A percentile compares a stretch with the other conserved stretches of the same genome.
Evolutionary conservation across 2,888 invertebrate species (phyloP).

Genomic region (Agrotis ipsilon): DNA sequence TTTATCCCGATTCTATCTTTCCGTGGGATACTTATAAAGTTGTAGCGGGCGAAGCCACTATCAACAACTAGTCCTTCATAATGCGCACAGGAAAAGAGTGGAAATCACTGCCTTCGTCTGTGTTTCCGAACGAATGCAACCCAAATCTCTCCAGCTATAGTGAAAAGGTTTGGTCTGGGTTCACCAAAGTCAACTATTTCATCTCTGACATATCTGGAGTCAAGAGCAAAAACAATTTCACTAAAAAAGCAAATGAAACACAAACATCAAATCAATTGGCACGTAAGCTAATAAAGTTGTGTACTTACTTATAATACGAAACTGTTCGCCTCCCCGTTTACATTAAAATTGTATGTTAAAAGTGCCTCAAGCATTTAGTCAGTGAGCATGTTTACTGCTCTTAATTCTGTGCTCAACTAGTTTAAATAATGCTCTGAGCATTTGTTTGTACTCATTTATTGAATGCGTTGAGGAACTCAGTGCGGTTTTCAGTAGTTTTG

Average conservation of each 20-base stretch:
- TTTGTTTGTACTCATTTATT: slow-evolving; percentile 56
- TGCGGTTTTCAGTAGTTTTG: slow-evolving; percentile 13
- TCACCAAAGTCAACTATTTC: no score
- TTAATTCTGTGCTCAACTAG: slow-evolving; percentile 60
- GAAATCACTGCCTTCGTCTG: no score
- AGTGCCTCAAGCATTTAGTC: slow-evolving; percentile 70
- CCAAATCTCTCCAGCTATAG: no score
- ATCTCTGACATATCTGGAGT: no score
- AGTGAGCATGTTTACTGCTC: slow-evolving; percentile 65
- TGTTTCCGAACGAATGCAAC: no score
- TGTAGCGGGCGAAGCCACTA: no score
- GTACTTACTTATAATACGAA: slow-evolving; percentile 29
- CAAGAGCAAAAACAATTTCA: neutral
- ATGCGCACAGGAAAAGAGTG: no score
- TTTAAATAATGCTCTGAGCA: slow-evolving; percentile 40
- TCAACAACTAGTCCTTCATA: no score
- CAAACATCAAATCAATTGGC: slow-evolving; percentile 48
- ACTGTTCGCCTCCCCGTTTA: slow-evolving; percentile 63
- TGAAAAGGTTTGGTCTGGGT: no score
- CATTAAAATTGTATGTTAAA: slow-evolving; percentile 65
- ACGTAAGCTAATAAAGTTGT: slow-evolving; percentile 40
- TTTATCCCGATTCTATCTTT: no score
- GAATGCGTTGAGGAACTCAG: slow-evolving; percentile 4
- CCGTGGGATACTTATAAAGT: no score
- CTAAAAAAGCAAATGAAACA: slow-evolving; percentile 15